These are phyloP conservation scores for Tetraodon nigroviridis DNA, from an alignment of 2,113 vertebrate species.

Conservation along the genomic window DNA sequence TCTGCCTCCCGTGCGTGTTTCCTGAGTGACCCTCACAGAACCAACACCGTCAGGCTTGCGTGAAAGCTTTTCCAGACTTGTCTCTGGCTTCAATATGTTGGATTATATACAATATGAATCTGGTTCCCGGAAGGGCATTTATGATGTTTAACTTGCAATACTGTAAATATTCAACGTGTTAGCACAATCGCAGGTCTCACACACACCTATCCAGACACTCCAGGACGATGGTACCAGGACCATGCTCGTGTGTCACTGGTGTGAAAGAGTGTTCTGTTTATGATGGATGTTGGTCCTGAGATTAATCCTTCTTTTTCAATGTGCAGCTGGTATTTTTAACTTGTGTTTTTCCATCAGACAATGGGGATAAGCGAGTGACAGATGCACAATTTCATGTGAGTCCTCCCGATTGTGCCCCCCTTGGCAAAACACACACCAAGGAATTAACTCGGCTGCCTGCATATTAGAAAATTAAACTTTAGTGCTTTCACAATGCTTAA, in stretches of 20 bases:
- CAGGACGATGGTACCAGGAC: not conserved
- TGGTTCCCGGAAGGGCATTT: too few species aligned
- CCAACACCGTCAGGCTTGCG: too few species aligned
- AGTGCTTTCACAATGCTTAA: not conserved
- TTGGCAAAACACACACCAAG: not conserved
- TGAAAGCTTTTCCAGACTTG: too few species aligned
- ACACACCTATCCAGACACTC: not conserved
- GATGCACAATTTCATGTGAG: slow-evolving; percentile 68
- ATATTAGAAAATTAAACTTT: slow-evolving; percentile 1
- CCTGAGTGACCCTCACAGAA: too few species aligned
- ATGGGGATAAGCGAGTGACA: slow-evolving; percentile 57
- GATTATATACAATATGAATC: too few species aligned
- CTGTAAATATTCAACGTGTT: too few species aligned
- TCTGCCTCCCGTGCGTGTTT: too few species aligned
- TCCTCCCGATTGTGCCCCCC: slow-evolving; percentile 34
- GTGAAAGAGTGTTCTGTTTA: slow-evolving; percentile 42
- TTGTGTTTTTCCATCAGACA: slow-evolving; percentile 61
- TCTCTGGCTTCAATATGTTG: too few species aligned
- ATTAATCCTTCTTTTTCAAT: slow-evolving; percentile 6
- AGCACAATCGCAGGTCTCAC: too few species aligned
- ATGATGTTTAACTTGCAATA: too few species aligned
- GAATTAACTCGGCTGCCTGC: slow-evolving; percentile 25
- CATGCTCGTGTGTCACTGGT: slow-evolving; percentile 10
- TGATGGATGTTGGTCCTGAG: slow-evolving; percentile 15
- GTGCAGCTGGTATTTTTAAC: slow-evolving; percentile 49